A percentile compares a stretch with the other conserved stretches of the same genome.
Evolutionary conservation across 2,797 vertebrate species (phyloP).

Genomic region (Botia almorhae): DNA sequence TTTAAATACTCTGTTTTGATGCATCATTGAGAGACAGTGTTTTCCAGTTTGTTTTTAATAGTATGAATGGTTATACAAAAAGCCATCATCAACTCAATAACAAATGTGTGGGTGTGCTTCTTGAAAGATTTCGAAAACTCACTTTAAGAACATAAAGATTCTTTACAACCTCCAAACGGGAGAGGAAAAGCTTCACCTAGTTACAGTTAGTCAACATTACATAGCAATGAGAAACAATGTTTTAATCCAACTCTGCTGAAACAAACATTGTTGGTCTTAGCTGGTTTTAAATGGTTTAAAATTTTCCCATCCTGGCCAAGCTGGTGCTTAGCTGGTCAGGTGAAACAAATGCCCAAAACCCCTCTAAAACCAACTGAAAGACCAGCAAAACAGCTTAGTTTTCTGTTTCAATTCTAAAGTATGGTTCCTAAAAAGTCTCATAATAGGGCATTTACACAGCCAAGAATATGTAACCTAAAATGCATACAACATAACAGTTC

Average conservation of each 20-base stretch:
- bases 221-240: conserved; percentile 72
- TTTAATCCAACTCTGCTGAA: conserved; percentile 54
- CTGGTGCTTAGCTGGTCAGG: background rate
- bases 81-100: conserved; percentile 69
- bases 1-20: conserved; percentile 25
- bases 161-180: conserved; percentile 60
- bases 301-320: background rate
- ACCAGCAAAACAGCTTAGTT: background rate
- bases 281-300: background rate
- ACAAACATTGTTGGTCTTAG: background rate
- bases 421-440: conserved; percentile 57
- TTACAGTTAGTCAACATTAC: conserved; percentile 76
- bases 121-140: conserved; percentile 58
- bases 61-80: conserved; percentile 75
- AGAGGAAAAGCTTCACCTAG: conserved; percentile 69
- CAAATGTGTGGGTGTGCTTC: conserved; percentile 72
- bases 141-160: conserved; percentile 50
- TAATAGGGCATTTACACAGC: conserved; percentile 5
- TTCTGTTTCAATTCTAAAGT: conserved; percentile 29
- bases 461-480: background rate
- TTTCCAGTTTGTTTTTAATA: conserved; percentile 73
- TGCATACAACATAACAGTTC: background rate
- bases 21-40: conserved; percentile 8
- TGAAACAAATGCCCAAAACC: background rate
- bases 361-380: background rate